Evolutionary conservation across 2,888 invertebrate genomes (phyloP).

Genomic region (Erpobdella octoculata): DNA sequence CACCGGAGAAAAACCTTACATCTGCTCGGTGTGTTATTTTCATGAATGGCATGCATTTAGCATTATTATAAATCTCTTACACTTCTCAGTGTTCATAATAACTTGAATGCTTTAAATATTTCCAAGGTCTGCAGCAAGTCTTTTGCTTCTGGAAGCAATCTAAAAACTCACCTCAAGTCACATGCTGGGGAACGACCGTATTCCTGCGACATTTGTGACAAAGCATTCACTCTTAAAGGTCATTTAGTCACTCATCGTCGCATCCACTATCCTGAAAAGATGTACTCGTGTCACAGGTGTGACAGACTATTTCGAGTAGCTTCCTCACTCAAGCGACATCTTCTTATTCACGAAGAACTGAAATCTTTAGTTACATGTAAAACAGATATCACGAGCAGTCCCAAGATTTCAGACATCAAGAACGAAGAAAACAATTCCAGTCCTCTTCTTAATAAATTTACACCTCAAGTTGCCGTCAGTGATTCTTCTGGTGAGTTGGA

Average conservation of each 20-base stretch:
- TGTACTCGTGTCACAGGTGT: background rate
- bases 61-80: no score
- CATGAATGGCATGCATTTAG: no score
- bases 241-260: background rate
- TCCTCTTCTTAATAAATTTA: no score
- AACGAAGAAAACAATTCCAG: no score
- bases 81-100: no score
- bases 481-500: no score
- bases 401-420: no score
- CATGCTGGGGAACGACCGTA: constrained; percentile 1
- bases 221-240: constrained; percentile 9
- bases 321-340: constrained; percentile 1
- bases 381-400: no score
- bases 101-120: constrained; percentile 2
- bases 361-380: background rate
- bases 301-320: background rate
- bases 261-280: background rate
- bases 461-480: no score
- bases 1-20: constrained; percentile 18
- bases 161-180: constrained; percentile 4
- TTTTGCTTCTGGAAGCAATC: constrained; percentile 10
- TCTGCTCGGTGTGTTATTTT: background rate
- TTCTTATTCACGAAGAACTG: constrained; percentile 2
- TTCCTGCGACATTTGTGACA: background rate
- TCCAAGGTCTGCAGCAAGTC: constrained; percentile 9